These are phyloP conservation scores for Lagenorhynchus albirostris DNA, from an alignment of 2,113 vertebrate genomes.

Conservation along the genomic window DNA sequence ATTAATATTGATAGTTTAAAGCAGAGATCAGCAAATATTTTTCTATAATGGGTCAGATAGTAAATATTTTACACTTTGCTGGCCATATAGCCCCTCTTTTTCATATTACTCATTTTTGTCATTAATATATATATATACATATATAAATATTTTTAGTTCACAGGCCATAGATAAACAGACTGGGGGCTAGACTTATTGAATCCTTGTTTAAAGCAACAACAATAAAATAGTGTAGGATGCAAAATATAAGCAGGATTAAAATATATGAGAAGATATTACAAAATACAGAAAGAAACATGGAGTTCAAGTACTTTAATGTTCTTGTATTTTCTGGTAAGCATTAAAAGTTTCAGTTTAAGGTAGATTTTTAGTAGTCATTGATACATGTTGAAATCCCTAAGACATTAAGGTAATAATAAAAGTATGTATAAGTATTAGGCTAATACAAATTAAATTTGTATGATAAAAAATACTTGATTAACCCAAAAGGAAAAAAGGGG, in stretches of 20 bases:
- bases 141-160: background rate
- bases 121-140: background rate
- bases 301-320: background rate
- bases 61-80: background rate
- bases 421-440: background rate
- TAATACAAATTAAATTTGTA: background rate
- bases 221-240: background rate
- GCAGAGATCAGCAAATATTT: background rate
- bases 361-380: background rate
- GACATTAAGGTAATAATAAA: background rate
- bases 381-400: background rate
- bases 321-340: background rate
- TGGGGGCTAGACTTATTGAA: background rate
- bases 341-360: background rate
- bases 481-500: background rate
- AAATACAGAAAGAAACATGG: background rate
- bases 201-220: background rate
- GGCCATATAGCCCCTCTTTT: background rate
- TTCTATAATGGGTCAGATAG: background rate
- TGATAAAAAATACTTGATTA: background rate
- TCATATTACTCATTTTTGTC: background rate
- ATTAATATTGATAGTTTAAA: background rate
- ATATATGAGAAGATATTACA: background rate
- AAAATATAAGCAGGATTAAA: background rate
- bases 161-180: background rate